phyloP scores from a whole-genome alignment of 2,797 vertebrate species.

The Tamandua tetradactyla region DNA sequence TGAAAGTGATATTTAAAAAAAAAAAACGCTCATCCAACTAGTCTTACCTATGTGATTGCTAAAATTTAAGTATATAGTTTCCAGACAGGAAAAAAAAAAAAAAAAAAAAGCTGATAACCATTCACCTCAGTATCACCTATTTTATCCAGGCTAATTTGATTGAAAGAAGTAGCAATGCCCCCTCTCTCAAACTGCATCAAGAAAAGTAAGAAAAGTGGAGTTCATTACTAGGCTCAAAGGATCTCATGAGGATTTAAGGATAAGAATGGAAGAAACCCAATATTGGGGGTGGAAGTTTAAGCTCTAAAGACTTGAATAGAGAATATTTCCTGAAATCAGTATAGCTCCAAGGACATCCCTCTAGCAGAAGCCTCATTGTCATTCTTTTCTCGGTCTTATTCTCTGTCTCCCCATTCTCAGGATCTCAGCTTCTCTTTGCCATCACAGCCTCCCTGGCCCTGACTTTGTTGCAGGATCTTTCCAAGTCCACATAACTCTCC shows the following conservation, averaged over 20 bases:
- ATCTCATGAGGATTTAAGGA: not conserved
- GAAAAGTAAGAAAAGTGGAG: not conserved
- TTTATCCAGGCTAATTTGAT: slow-evolving; percentile 35
- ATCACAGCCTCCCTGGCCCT: not conserved
- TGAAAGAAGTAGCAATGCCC: not conserved
- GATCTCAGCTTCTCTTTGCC: not conserved
- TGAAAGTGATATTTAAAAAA: not conserved
- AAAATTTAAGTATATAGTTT: slow-evolving; percentile 2
- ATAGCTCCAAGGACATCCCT: not conserved
- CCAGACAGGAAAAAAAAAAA: not conserved
- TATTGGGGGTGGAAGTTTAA: not conserved
- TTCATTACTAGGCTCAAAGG: not conserved
- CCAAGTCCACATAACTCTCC: not conserved
- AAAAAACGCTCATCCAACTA: not conserved
- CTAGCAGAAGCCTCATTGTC: not conserved
- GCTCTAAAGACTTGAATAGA: not conserved
- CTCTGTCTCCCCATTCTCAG: not conserved
- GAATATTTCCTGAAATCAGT: not conserved
- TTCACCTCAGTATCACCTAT: not conserved
- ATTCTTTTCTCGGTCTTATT: not conserved
- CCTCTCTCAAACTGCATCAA: not conserved
- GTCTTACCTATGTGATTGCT: slow-evolving; percentile 35
- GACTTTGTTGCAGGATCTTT: not conserved
- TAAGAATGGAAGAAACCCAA: not conserved
- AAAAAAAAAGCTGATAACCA: not conserved